Evolutionary conservation across 2,888 invertebrate genomes (phyloP).

Genomic region (Tortrix viridana): DNA sequence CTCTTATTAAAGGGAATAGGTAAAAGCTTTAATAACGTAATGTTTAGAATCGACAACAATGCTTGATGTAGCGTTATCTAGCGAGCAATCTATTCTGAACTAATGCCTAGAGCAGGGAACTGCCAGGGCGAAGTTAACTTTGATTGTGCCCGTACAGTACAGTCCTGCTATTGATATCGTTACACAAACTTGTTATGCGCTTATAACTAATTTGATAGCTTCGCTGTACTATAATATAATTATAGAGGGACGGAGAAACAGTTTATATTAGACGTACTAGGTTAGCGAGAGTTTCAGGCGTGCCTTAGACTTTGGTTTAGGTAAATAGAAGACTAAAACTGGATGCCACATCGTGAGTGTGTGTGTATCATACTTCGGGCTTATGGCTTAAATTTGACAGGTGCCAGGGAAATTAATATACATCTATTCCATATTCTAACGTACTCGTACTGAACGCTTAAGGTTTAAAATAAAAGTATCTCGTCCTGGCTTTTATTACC

Average conservation of each 20-base stretch:
- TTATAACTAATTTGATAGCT: slow-evolving; percentile 7
- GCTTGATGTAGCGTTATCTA: slow-evolving; percentile 9
- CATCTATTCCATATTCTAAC: too few species aligned
- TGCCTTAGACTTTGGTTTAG: too few species aligned
- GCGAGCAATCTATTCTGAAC: slow-evolving; percentile 39
- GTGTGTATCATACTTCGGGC: too few species aligned
- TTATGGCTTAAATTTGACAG: too few species aligned
- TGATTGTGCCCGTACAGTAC: slow-evolving; percentile 40
- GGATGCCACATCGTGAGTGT: too few species aligned
- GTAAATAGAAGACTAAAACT: too few species aligned
- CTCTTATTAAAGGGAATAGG: too few species aligned
- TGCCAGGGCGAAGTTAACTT: slow-evolving; percentile 41
- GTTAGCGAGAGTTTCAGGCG: background rate
- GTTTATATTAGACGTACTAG: background rate
- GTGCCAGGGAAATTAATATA: too few species aligned
- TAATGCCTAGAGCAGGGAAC: slow-evolving; percentile 40
- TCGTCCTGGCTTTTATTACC: too few species aligned
- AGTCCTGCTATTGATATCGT: slow-evolving; percentile 22
- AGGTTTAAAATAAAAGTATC: too few species aligned
- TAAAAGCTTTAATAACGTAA: too few species aligned
- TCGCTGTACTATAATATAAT: background rate
- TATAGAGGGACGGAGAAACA: background rate
- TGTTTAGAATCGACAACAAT: background rate
- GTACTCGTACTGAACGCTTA: too few species aligned
- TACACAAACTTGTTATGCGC: slow-evolving; percentile 21